Percentiles rank a stretch among this genome's conserved stretches.
Conservation (phyloP, 2,797 vertebrate species). For the Pangasius larnaudii region DNA sequence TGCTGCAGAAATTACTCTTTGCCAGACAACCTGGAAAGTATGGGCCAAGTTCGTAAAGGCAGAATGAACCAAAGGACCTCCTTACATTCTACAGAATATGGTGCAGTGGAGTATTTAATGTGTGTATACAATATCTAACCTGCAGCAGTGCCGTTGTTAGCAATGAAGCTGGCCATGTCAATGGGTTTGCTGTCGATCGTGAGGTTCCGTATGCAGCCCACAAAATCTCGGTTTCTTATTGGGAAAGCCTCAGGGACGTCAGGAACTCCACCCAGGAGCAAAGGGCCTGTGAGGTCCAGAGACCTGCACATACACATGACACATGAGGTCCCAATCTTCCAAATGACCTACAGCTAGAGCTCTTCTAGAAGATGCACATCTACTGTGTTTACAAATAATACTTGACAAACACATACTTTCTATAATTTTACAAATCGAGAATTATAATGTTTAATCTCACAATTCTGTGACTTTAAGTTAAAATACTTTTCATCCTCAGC, state of each 20-base stretch:
- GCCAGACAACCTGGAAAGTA: slow-evolving; percentile 78
- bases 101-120: neutral
- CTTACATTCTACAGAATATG: neutral
- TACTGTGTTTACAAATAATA: neutral
- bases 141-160: slow-evolving; percentile 92
- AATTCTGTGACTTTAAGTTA: neutral
- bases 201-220: slow-evolving; percentile 96
- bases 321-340: neutral
- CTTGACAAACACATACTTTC: neutral
- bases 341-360: neutral
- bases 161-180: slow-evolving; percentile 94
- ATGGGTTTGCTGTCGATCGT: slow-evolving; percentile 86
- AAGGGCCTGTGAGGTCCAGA: slow-evolving; percentile 92
- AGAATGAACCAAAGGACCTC: neutral
- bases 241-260: slow-evolving; percentile 97
- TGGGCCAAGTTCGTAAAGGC: neutral
- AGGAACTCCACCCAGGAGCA: slow-evolving; percentile 93
- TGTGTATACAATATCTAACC: slow-evolving; percentile 70
- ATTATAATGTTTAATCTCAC: neutral
- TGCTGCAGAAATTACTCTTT: slow-evolving; percentile 80
- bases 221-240: slow-evolving; percentile 89
- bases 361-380: neutral
- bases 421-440: neutral
- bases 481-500: neutral
- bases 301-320: slow-evolving; percentile 77